phyloP scores from a whole-genome alignment of 2,888 invertebrate genomes.

The Clistopyga incitator region DNA sequence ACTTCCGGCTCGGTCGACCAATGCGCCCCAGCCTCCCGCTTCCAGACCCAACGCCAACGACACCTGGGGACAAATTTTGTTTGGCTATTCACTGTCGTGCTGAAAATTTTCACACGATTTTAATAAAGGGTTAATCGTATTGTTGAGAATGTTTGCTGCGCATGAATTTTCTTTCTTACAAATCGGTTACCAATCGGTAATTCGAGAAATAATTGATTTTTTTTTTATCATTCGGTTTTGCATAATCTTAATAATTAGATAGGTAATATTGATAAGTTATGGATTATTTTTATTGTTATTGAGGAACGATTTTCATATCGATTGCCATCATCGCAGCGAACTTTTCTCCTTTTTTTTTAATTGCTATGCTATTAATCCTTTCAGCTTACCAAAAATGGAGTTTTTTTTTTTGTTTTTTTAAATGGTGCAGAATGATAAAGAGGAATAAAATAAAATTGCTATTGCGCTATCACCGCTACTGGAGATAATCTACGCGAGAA shows the following conservation, averaged over 20 bases:
- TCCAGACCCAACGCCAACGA: conserved; percentile 83
- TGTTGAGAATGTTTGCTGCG: background rate
- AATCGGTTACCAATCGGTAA: too few species aligned
- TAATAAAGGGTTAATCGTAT: too few species aligned
- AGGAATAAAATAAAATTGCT: conserved; percentile 5
- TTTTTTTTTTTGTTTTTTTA: too few species aligned
- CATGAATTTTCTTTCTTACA: background rate
- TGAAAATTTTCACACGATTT: too few species aligned
- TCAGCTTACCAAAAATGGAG: background rate
- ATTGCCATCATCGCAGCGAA: background rate
- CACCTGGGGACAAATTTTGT: conserved; percentile 77
- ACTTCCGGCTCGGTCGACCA: conserved; percentile 77
- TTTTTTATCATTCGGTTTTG: too few species aligned
- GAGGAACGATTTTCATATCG: too few species aligned
- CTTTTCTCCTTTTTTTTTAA: background rate
- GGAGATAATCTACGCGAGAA: conserved; percentile 21
- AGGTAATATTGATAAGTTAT: too few species aligned
- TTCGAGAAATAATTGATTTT: too few species aligned
- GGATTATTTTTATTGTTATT: too few species aligned
- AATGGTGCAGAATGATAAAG: background rate
- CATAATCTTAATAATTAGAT: too few species aligned
- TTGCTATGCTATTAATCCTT: background rate
- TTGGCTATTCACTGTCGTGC: background rate
- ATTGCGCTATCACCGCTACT: conserved; percentile 16
- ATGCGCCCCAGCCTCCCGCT: conserved; percentile 84